Base-by-base conservation (phyloP, 2,888 invertebrate species). In the Cetonia aurata region DNA sequence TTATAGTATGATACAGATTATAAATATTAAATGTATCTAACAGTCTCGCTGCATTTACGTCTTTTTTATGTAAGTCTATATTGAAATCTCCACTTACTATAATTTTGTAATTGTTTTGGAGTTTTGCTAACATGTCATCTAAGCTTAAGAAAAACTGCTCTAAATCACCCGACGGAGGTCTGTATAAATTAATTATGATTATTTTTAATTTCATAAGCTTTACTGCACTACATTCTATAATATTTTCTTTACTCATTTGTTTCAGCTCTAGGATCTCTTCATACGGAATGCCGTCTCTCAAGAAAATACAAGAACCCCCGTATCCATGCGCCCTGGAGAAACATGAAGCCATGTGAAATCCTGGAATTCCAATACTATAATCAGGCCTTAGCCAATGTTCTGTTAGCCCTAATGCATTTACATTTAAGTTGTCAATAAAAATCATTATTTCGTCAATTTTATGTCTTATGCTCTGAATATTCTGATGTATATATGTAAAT, bases 391-490 rank as follows among this genome's bases (percentile, higher is more conserved):
- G 25, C 56, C 56, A 56, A 13, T 56, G 56, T 56, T 56, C 56
- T 13, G 56, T 33, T 33, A 19, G 10, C 19, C 8, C 56, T 33
- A 56, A 13, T 33, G 31, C 37, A 13, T 56, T 31, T 6, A 33
- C 33, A 33, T 33, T 33, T 6, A 3, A 6, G 3, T 6, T 6
- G 13, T 25, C n/a, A 25, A 56, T 56, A 25, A 56, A 46, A 6
- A n/a, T 25, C 12, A 37, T 6, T 56, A 56, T 56, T n/a, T 56
- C 56, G 13, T 56, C 31, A n/a, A 56, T 56, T 37, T 56, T 56
- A 31, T 56, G 6, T 56, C 33, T 56, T 31, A 56, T 25, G 37
- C 56, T 56, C 31, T 56, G 25, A n/a, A 56, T 56, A 13, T 17
- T 56, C 8, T 56, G 56, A 37, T 56, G 56, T 13, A 56, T 3